Conservation (phyloP, 2,888 invertebrate species). For the Boloria selene region DNA sequence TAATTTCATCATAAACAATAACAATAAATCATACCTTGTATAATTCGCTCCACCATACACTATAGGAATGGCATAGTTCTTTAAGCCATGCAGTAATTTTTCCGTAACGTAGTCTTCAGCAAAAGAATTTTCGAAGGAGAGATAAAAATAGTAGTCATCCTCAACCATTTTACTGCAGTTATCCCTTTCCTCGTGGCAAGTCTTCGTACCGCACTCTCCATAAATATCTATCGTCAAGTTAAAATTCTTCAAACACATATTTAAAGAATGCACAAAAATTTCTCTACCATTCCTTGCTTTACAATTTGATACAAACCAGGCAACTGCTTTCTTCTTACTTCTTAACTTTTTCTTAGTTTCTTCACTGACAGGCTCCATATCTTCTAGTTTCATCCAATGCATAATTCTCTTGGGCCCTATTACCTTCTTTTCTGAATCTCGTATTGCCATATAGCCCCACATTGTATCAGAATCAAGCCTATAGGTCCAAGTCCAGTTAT, state of each 20-base stretch:
- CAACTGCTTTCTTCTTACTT: slow-evolving; percentile 48
- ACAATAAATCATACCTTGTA: slow-evolving; percentile 51
- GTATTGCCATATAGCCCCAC: slow-evolving; percentile 55
- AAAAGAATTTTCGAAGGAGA: slow-evolving; percentile 64
- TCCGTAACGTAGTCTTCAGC: slow-evolving; percentile 65
- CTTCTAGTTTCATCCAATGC: slow-evolving; percentile 48
- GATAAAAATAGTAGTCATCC: slow-evolving; percentile 59
- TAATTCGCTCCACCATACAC: slow-evolving; percentile 67
- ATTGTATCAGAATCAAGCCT: slow-evolving; percentile 53
- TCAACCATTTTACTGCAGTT: slow-evolving; percentile 52
- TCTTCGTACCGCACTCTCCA: slow-evolving; percentile 47
- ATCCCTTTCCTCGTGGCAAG: slow-evolving; percentile 45
- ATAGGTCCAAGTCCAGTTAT: slow-evolving; percentile 64
- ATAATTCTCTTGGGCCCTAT: slow-evolving; percentile 51
- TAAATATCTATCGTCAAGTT: slow-evolving; percentile 55
- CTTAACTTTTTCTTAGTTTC: slow-evolving; percentile 44
- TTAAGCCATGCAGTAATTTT: slow-evolving; percentile 56
- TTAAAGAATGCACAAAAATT: slow-evolving; percentile 45
- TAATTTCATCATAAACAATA: slow-evolving; percentile 9
- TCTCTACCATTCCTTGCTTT: slow-evolving; percentile 49
- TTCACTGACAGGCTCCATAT: slow-evolving; percentile 49
- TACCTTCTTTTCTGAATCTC: slow-evolving; percentile 46
- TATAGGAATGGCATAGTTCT: slow-evolving; percentile 58
- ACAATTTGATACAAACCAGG: slow-evolving; percentile 65
- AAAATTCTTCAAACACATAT: slow-evolving; percentile 46